Evolutionary conservation across 2,797 vertebrate species (phyloP).

Genomic region (Eospalax fontanierii): DNA sequence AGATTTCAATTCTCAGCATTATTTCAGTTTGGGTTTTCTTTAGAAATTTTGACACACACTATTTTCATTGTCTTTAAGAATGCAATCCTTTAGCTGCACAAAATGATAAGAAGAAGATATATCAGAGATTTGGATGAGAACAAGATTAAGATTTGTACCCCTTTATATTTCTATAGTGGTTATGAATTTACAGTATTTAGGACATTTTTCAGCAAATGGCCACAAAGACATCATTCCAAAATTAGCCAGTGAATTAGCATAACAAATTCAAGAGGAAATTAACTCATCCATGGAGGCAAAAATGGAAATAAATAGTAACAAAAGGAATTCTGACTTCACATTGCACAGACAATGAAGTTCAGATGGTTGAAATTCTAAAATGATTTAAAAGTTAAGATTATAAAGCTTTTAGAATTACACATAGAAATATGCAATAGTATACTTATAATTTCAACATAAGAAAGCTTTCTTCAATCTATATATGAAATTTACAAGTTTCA

Average conservation of each 20-base stretch:
- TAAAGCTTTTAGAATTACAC: not conserved
- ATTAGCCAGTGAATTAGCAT: too few species aligned
- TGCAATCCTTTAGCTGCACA: not conserved
- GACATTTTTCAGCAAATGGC: not conserved
- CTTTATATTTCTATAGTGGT: too few species aligned
- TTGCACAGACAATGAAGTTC: not conserved
- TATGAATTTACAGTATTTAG: not conserved
- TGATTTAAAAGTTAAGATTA: conserved; percentile 1
- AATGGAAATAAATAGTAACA: too few species aligned
- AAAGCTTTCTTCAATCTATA: not conserved
- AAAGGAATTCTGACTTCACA: conserved; percentile 30
- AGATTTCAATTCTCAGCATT: too few species aligned
- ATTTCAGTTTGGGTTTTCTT: too few species aligned
- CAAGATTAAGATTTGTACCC: too few species aligned
- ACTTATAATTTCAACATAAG: not conserved
- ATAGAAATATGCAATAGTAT: not conserved
- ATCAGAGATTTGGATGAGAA: too few species aligned
- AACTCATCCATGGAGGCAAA: not conserved
- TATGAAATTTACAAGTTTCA: not conserved
- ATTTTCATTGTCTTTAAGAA: not conserved
- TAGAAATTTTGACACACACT: too few species aligned
- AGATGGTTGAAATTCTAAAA: conserved; percentile 20
- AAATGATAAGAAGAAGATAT: not conserved
- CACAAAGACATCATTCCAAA: not conserved
- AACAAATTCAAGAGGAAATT: not conserved